Evolutionary conservation across 2,797 vertebrate species (phyloP).

Genomic region (Tokudaia tokunoshimensis): DNA sequence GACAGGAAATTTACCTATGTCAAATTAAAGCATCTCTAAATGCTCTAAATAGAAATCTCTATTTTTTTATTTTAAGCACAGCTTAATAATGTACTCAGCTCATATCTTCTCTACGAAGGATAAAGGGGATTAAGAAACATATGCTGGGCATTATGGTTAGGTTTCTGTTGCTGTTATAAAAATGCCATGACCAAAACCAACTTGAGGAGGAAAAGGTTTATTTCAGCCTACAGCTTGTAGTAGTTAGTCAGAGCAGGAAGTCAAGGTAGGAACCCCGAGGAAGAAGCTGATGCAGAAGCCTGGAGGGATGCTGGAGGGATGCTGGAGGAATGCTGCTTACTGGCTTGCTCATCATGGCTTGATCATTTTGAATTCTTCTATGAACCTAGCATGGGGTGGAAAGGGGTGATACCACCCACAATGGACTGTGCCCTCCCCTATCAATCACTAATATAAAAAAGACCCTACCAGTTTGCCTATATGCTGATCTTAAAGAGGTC

Average conservation of each 20-base stretch:
- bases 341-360: background rate
- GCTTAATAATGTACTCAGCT: background rate
- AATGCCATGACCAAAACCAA: background rate
- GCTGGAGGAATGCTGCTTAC: background rate
- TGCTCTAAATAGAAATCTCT: background rate
- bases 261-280: background rate
- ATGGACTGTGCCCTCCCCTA: background rate
- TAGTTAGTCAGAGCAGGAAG: background rate
- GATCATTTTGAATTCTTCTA: background rate
- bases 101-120: background rate
- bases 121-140: conserved; percentile 23
- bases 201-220: background rate
- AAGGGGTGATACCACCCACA: too few species aligned
- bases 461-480: background rate
- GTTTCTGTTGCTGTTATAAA: background rate
- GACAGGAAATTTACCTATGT: background rate
- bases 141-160: background rate
- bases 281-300: background rate
- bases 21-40: conserved; percentile 7
- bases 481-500: background rate
- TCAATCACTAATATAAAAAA: background rate
- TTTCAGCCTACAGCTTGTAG: background rate
- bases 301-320: background rate
- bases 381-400: background rate
- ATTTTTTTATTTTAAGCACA: conserved; percentile 37